A percentile compares a stretch with the other conserved stretches of the same genome.
phyloP scores from a whole-genome alignment of 53 echinoderm and acorn worm genomes.

The Temnopleurus reevesii region DNA sequence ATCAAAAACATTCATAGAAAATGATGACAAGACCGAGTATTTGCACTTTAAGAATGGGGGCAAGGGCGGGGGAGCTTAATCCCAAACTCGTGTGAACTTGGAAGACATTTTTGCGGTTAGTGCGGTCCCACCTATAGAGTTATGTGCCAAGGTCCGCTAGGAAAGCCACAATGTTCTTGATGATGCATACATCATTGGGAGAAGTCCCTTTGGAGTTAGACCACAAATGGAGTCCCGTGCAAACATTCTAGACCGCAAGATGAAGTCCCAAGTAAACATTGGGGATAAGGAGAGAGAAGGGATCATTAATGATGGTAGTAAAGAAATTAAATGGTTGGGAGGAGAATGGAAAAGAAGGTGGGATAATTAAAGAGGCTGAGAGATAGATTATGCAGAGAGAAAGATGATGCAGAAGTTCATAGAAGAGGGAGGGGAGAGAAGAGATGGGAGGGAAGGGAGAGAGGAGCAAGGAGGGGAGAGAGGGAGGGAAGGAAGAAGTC shows the following conservation, averaged over 20 bases:
- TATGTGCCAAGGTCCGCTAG: conserved; percentile 11
- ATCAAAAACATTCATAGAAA: too few relatives aligned
- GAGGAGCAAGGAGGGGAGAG: too few relatives aligned
- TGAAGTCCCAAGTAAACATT: conserved; percentile 1
- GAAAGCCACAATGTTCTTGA: conserved; percentile 8
- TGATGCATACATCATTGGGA: conserved; percentile 7
- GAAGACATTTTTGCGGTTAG: conserved; percentile 8
- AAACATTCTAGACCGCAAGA: too few relatives aligned
- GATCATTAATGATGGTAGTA: too few relatives aligned
- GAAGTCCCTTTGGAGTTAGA: too few relatives aligned
- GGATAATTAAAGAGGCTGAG: too few relatives aligned
- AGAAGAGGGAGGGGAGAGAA: too few relatives aligned
- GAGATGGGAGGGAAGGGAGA: too few relatives aligned
- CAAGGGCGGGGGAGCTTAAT: background rate
- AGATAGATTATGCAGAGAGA: too few relatives aligned
- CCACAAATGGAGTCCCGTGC: background rate
- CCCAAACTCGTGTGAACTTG: conserved; percentile 1
- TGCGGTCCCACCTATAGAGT: background rate
- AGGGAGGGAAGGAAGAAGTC: too few relatives aligned
- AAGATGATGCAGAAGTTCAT: background rate
- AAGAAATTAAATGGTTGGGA: too few relatives aligned
- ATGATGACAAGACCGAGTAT: background rate
- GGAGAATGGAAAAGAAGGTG: too few relatives aligned
- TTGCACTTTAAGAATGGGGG: background rate
- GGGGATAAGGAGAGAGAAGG: background rate